Evolutionary conservation across 2,888 invertebrate species (phyloP).

Genomic region (Eupithecia exiguata): DNA sequence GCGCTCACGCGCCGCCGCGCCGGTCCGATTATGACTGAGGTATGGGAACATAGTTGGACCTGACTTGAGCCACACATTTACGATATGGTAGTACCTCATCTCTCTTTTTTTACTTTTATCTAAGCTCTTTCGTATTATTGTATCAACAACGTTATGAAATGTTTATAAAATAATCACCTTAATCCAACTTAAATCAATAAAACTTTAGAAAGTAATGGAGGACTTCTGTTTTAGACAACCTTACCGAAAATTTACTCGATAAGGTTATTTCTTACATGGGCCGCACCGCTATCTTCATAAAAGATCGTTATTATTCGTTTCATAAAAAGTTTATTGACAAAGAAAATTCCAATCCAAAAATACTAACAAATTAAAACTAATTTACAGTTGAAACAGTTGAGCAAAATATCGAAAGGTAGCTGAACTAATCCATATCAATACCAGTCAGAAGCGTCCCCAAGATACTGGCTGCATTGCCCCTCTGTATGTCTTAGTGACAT

Average conservation of each 20-base stretch:
- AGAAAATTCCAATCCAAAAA: neutral
- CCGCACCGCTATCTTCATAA: neutral
- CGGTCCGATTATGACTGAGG: no score
- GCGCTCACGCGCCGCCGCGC: no score
- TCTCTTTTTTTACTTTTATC: no score
- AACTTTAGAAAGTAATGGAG: neutral
- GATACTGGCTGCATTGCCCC: neutral
- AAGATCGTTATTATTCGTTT: neutral
- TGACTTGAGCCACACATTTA: no score
- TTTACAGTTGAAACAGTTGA: neutral
- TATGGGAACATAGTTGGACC: no score
- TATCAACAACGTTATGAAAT: neutral
- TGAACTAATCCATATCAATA: neutral
- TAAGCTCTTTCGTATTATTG: no score
- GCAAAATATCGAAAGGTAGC: neutral
- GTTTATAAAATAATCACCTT: neutral
- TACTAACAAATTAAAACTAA: neutral
- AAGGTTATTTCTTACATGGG: neutral
- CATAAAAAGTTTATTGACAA: neutral
- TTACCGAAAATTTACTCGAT: neutral
- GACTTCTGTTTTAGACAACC: neutral
- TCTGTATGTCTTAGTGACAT: neutral
- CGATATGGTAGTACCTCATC: no score
- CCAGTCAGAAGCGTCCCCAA: neutral
- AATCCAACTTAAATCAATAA: neutral